Evolutionary conservation across 2,113 vertebrate genomes (phyloP).

Genomic region (Ophiodon elongatus): DNA sequence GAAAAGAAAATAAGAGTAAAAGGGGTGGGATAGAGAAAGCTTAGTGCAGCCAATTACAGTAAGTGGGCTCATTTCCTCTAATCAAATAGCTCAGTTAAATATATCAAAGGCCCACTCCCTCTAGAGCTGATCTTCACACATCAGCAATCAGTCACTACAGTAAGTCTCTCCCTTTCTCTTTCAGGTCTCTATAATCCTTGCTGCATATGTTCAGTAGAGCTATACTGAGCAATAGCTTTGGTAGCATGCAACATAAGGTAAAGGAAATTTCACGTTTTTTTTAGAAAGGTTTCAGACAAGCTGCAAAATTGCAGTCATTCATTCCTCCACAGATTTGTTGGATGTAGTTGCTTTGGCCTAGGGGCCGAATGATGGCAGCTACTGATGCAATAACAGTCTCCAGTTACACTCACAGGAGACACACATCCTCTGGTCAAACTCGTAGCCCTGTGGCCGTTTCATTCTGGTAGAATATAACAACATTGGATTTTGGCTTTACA

Average conservation of each 20-base stretch:
- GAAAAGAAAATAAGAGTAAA: constrained; percentile 45
- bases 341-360: not conserved
- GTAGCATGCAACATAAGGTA: not conserved
- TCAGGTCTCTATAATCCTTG: not conserved
- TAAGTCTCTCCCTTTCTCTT: constrained; percentile 19
- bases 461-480: not conserved
- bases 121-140: constrained; percentile 62
- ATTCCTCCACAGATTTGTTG: constrained; percentile 9
- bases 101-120: constrained; percentile 70
- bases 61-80: constrained; percentile 74
- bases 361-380: not conserved
- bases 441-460: not conserved
- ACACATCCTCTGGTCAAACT: not conserved
- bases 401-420: not conserved
- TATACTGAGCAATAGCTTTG: not conserved
- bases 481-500: not conserved
- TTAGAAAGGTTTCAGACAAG: not conserved
- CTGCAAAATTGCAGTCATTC: not conserved
- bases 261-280: not conserved
- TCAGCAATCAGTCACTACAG: constrained; percentile 52
- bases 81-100: constrained; percentile 73
- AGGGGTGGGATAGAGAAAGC: constrained; percentile 30
- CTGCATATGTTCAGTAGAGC: not conserved
- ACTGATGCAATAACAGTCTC: constrained; percentile 13
- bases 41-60: constrained; percentile 67